Percentiles rank a stretch among this genome's conserved stretches.
Conservation (phyloP, 2,888 invertebrate species). For the Zootermopsis nevadensis region DNA sequence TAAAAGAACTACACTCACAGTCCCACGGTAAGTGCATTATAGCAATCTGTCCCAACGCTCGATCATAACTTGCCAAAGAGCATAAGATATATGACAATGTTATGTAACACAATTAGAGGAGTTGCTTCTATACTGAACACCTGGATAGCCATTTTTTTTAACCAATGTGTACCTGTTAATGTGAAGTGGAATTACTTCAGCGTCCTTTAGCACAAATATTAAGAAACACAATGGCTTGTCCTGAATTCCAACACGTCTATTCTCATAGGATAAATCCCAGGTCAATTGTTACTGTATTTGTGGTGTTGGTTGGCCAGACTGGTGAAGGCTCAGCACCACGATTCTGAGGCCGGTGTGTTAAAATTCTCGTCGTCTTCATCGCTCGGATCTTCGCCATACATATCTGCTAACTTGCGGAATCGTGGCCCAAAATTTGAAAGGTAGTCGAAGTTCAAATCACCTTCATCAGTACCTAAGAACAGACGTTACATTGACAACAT, state of each 20-base stretch:
- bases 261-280: neutral
- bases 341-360: conserved; percentile 75
- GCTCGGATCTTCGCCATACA: conserved; percentile 91
- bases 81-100: neutral
- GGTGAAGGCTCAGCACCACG: conserved; percentile 77
- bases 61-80: neutral
- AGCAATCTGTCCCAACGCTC: neutral
- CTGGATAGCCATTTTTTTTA: neutral
- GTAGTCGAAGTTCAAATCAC: conserved; percentile 94
- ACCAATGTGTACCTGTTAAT: neutral
- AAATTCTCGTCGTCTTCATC: conserved; percentile 84
- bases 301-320: neutral
- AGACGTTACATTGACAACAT: conserved; percentile 15
- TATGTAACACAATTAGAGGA: neutral
- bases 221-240: neutral
- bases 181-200: conserved; percentile 23
- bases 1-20: neutral
- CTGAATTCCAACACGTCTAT: neutral
- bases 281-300: neutral
- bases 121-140: neutral
- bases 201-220: conserved; percentile 36
- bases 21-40: neutral
- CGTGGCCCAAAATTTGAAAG: conserved; percentile 95
- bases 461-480: conserved; percentile 83
- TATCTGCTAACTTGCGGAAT: conserved; percentile 92